Evolutionary conservation across 1,140 invertebrate species (phyloP).

Genomic region (Phocides pigmalion): DNA sequence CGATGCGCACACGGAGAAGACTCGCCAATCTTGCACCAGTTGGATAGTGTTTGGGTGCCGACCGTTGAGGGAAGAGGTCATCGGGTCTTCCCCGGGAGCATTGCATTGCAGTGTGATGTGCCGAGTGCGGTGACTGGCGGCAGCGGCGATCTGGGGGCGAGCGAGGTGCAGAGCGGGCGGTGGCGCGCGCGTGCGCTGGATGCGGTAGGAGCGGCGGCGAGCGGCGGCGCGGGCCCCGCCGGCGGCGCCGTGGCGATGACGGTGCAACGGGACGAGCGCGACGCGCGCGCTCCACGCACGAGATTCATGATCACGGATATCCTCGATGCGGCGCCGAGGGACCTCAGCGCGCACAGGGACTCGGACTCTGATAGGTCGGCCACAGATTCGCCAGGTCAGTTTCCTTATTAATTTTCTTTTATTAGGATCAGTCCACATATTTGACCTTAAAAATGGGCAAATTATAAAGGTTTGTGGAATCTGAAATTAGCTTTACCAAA

Average conservation of each 20-base stretch:
- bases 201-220: constrained; percentile 67
- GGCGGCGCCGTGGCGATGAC: constrained; percentile 76
- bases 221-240: constrained; percentile 57
- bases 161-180: constrained; percentile 57
- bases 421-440: too few species aligned
- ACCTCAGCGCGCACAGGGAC: constrained; percentile 75
- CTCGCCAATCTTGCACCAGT: neutral
- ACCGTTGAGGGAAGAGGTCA: constrained; percentile 19
- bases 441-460: too few species aligned
- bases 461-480: too few species aligned
- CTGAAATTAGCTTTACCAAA: too few species aligned
- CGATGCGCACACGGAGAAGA: constrained; percentile 21
- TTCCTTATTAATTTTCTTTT: neutral
- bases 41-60: constrained; percentile 21
- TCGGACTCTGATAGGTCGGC: constrained; percentile 73
- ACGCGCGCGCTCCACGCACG: constrained; percentile 86
- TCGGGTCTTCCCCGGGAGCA: constrained; percentile 7
- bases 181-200: constrained; percentile 66
- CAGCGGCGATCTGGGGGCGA: constrained; percentile 56
- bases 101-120: constrained; percentile 50
- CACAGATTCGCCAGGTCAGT: constrained; percentile 71
- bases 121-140: constrained; percentile 55
- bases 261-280: constrained; percentile 80
- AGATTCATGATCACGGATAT: constrained; percentile 93
- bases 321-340: constrained; percentile 85